Evolutionary conservation across 2,888 invertebrate species (phyloP).

Genomic region (Parascotia fuliginaria): DNA sequence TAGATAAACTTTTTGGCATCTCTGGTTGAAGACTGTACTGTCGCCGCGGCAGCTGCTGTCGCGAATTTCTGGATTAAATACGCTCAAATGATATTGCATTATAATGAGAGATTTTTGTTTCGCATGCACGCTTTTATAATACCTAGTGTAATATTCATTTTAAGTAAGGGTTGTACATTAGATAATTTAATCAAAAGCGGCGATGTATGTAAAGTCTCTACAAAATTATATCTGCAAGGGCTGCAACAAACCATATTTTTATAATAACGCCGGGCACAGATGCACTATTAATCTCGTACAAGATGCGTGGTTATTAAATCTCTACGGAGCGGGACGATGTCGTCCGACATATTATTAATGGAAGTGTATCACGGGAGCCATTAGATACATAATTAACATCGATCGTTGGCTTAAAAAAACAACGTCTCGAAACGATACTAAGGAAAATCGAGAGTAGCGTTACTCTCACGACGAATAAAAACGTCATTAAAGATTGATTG

Average conservation of each 20-base stretch:
- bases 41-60: constrained; percentile 69
- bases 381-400: constrained; percentile 84
- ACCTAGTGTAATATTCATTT: constrained; percentile 50
- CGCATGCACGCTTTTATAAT: constrained; percentile 63
- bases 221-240: constrained; percentile 19
- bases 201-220: constrained; percentile 22
- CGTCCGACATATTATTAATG: constrained; percentile 80
- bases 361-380: constrained; percentile 85
- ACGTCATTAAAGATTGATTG: constrained; percentile 85
- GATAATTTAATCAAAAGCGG: constrained; percentile 20
- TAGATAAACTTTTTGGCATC: constrained; percentile 76
- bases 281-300: constrained; percentile 78
- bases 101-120: constrained; percentile 74
- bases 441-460: constrained; percentile 68
- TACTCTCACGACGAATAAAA: constrained; percentile 80
- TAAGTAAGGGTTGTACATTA: constrained; percentile 36
- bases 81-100: constrained; percentile 71
- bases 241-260: constrained; percentile 57
- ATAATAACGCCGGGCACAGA: constrained; percentile 74
- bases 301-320: constrained; percentile 80
- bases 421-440: constrained; percentile 56
- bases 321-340: constrained; percentile 74
- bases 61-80: constrained; percentile 73
- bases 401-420: constrained; percentile 71
- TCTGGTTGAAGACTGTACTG: constrained; percentile 44